Conservation (phyloP, 2,113 vertebrate species). For the Chunga burmeisteri region DNA sequence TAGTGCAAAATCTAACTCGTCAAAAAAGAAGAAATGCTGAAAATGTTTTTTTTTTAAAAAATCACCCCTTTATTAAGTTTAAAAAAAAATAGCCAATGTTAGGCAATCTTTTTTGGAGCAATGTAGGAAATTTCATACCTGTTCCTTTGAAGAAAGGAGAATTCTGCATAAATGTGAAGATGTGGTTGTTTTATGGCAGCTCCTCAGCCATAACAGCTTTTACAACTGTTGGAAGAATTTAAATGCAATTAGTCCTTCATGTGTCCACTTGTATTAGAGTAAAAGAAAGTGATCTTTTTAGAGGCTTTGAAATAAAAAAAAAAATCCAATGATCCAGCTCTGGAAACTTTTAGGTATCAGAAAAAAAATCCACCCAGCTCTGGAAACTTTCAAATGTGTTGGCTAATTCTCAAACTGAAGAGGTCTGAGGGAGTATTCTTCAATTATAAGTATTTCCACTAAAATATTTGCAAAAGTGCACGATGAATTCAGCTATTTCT, state of each 20-base stretch:
- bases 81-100: not conserved
- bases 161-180: conserved; percentile 60
- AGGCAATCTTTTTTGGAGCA: conserved; percentile 15
- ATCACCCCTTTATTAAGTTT: not conserved
- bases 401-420: not conserved
- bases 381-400: not conserved
- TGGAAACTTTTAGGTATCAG: not conserved
- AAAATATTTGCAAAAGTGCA: not conserved
- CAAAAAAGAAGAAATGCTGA: not conserved
- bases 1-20: not conserved
- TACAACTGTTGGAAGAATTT: conserved; percentile 65
- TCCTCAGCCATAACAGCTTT: conserved; percentile 59
- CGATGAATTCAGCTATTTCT: not conserved
- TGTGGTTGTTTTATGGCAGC: conserved; percentile 57
- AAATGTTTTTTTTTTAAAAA: not conserved
- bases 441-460: not conserved
- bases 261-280: not conserved
- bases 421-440: not conserved
- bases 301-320: not conserved
- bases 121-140: conserved; percentile 55
- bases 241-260: conserved; percentile 46
- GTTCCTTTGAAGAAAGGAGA: conserved; percentile 59
- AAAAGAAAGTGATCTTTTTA: not conserved
- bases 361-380: not conserved
- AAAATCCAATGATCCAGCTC: not conserved